Evolutionary conservation across 2,113 vertebrate species (phyloP), one percentile per base, ranked within the genome.

Genomic region (Xiphophorus maculatus): DNA sequence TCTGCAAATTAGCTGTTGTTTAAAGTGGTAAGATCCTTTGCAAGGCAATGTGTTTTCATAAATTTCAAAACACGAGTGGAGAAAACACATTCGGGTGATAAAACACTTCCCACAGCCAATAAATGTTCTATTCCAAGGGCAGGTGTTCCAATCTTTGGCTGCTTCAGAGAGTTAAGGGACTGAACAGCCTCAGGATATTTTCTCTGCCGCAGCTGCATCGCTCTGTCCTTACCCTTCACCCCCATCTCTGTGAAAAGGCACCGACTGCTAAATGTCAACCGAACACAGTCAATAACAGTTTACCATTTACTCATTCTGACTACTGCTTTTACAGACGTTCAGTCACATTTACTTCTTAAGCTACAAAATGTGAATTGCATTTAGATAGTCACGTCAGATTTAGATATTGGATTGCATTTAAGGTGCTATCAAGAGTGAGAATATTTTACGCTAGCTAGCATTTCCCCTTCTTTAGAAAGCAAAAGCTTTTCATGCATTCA

Each of bases 221-320:
- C 48, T 71, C 64, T 13, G 69, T 54, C 74, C 67, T 79, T 80
- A 29, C 27, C 48, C 22, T 65, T 19, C 54, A 69, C 48, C 66
- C 68, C 60, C 67, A 40, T 79, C 63, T 71, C 70, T 17, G n/a
- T 61, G 67, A 71, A 67, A 73, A 82, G 66, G 71, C 66, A 75
- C 37, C 22, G 35, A 42, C 67, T 9, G 63, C 73, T 70, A 84
- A 88, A 88, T 90, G 88, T 90, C 86, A 86, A 72, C 63, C 15
- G 68, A 54, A 54, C 42, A 66, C 61, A 63, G 37, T 80, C 78
- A 67, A 27, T 63, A 62, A 35, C 42, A 27, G 44, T 73, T 69
- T 69, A 63, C 11, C 22, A 68, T 71, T 81, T 40, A 37, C 73
- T 79, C 66, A 80, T 71, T 71, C 13, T 42, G 5, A 48, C 54